Base-by-base conservation (phyloP, 2,888 invertebrate species). In the Arge pagana region DNA sequence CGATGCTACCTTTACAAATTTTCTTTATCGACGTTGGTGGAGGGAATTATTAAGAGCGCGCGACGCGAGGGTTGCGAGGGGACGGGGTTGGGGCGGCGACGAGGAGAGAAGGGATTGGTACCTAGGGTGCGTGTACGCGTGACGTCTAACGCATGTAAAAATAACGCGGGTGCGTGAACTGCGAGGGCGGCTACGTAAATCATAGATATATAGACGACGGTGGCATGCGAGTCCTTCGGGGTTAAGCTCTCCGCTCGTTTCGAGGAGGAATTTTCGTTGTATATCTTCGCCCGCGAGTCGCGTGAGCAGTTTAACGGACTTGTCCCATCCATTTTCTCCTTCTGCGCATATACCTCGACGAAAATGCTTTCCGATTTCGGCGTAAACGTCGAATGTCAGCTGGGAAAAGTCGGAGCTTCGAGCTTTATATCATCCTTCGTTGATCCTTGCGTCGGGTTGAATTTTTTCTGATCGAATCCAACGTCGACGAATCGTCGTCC, bases 151-250 rank as follows among this genome's bases (percentile, higher is more conserved):
- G 40, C 15, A 50, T 42, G 43, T 43, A 51, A 51, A 51, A 51
- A 51, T 51, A 51, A 51, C 50, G 50, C 3, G 33, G 26, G 36
- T 42, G 42, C 36, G 42, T 51, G 50, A 51, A 51, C 50, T 31
- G 15, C 19, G 36, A 10, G 21, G 4, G 10, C 23, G 45, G 43
- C 19, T n/a, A 23, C 15, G 15, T 18, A 45, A 45, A 45, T 45
- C 45, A 45, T 45, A 45, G 30, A 30, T 11, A 10, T 30, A 33
- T 23, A 45, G 15, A 33, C 19, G n/a, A 33, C 19, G n/a, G 19
- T 16, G 33, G 33, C 33, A 45, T 33, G 31, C 33, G 3, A 45
- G 33, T 31, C 45, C 35, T 45, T 33, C 45, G 35, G 45, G 45
- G 31, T 33, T 45, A 33, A 45, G 45, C 45, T 33, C 18, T 33